These are phyloP conservation scores for Nerophis lumbriciformis DNA, from an alignment of 2,113 vertebrate genomes.

Conservation along the genomic window DNA sequence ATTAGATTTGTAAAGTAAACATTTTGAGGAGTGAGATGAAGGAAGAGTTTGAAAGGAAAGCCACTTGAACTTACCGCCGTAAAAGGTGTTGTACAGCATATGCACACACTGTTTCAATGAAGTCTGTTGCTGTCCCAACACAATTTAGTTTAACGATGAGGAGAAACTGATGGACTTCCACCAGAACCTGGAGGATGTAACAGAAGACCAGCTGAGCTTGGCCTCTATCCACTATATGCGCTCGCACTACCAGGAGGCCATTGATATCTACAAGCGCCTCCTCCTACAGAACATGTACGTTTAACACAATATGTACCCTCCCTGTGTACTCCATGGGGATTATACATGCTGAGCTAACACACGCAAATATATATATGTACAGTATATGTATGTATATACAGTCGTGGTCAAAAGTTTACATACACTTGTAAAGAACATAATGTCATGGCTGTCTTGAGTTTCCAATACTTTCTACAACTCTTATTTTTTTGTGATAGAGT, in stretches of 20 bases:
- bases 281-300: slow-evolving; percentile 86
- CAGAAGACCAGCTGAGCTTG: slow-evolving; percentile 95
- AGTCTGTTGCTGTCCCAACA: not conserved
- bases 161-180: slow-evolving; percentile 95
- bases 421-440: no score
- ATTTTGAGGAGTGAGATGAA: not conserved
- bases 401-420: no score
- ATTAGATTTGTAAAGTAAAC: not conserved
- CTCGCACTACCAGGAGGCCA: slow-evolving; percentile 96
- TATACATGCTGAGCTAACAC: no score
- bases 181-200: slow-evolving; percentile 93
- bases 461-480: no score
- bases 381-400: no score
- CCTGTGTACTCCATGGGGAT: no score
- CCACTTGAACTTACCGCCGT: not conserved
- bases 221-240: slow-evolving; percentile 98
- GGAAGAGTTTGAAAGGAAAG: not conserved
- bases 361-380: no score
- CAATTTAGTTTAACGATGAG: slow-evolving; percentile 87
- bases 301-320: not conserved
- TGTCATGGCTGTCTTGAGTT: no score
- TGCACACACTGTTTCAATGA: no score
- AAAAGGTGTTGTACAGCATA: not conserved
- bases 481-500: no score
- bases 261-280: slow-evolving; percentile 96